These are phyloP conservation scores for Drosophila koepferae DNA, from an alignment of 2,888 invertebrate genomes.

Conservation along the genomic window DNA sequence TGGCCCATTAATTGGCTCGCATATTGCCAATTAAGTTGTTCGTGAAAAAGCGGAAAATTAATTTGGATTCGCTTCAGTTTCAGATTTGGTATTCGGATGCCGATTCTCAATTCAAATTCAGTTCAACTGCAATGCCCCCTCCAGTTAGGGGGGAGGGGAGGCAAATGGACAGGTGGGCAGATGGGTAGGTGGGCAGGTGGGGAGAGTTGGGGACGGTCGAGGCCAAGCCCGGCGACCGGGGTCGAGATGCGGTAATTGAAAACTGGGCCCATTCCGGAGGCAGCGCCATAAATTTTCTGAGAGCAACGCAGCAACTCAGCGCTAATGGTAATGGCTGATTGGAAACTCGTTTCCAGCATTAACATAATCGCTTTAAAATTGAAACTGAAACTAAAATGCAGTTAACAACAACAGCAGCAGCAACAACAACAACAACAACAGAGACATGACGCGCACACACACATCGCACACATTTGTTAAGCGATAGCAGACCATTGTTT, in stretches of 20 bases:
- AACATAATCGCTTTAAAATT: constrained; percentile 81
- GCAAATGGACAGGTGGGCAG: background rate
- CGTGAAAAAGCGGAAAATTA: constrained; percentile 76
- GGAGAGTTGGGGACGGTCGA: constrained; percentile 4
- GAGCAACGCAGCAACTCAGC: constrained; percentile 48
- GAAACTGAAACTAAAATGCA: constrained; percentile 76
- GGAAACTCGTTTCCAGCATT: constrained; percentile 75
- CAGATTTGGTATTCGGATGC: constrained; percentile 28
- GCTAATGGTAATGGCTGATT: constrained; percentile 74
- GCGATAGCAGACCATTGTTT: constrained; percentile 48
- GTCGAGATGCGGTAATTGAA: constrained; percentile 70
- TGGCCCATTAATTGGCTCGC: constrained; percentile 70
- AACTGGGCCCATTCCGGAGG: constrained; percentile 62
- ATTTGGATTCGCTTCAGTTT: constrained; percentile 67
- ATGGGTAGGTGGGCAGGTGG: background rate
- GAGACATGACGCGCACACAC: constrained; percentile 26
- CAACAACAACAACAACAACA: constrained; percentile 29
- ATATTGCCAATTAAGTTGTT: constrained; percentile 74
- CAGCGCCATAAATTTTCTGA: constrained; percentile 66
- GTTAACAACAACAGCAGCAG: constrained; percentile 66
- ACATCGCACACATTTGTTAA: constrained; percentile 51
- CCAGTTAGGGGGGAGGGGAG: background rate
- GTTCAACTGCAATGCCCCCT: constrained; percentile 10
- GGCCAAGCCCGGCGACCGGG: constrained; percentile 28
- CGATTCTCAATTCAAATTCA: constrained; percentile 36